Conservation (phyloP, 2,888 invertebrate genomes). For the Kuschelorhynchus macadamiae region DNA sequence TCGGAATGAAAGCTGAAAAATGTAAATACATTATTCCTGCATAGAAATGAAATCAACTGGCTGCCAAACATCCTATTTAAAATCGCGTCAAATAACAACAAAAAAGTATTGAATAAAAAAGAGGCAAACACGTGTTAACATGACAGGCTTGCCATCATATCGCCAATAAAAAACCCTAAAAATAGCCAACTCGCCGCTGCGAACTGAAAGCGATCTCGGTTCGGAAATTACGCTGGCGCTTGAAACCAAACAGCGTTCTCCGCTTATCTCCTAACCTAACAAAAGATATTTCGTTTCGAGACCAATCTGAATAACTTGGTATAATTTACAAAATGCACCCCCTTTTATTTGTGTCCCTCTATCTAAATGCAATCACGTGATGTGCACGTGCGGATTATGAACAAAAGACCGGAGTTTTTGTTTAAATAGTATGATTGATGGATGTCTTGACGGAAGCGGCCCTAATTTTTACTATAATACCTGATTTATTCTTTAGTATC, state of each 20-base stretch:
- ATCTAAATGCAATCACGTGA: conserved; percentile 61
- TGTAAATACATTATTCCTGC: conserved; percentile 55
- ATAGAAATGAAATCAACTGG: conserved; percentile 58
- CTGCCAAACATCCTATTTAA: conserved; percentile 60
- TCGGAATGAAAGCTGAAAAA: conserved; percentile 59
- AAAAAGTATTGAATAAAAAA: conserved; percentile 55
- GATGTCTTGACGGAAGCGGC: conserved; percentile 53
- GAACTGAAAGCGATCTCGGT: conserved; percentile 59
- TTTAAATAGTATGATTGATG: conserved; percentile 66
- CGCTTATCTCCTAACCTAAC: conserved; percentile 51
- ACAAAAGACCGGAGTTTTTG: conserved; percentile 60
- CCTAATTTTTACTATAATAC: conserved; percentile 38
- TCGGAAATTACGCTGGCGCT: conserved; percentile 63
- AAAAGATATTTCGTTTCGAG: conserved; percentile 59
- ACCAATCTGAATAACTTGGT: conserved; percentile 60
- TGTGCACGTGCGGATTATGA: conserved; percentile 60
- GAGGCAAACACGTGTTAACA: conserved; percentile 64
- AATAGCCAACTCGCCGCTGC: conserved; percentile 57
- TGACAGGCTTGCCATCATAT: conserved; percentile 63
- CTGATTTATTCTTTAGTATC: conserved; percentile 22
- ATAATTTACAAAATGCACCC: conserved; percentile 60
- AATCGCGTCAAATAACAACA: conserved; percentile 59
- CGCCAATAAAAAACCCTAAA: conserved; percentile 63
- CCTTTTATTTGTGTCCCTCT: conserved; percentile 59
- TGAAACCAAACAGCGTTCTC: conserved; percentile 58